Conservation (phyloP, 1,140 invertebrate species). For the Brachionus calyciflorus region DNA sequence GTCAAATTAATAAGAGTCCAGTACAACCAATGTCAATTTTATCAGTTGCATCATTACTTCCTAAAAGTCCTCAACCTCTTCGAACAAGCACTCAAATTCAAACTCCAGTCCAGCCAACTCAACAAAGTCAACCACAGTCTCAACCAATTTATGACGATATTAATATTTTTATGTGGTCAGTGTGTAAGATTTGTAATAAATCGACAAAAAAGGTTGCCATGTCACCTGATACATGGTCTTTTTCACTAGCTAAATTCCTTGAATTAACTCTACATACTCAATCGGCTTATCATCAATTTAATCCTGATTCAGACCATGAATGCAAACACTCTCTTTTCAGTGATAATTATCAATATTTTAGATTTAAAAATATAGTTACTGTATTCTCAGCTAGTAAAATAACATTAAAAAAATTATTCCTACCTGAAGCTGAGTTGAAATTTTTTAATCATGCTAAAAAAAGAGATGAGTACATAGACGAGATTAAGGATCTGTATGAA, state of each 20-base stretch:
- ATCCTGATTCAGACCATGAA: slow-evolving; percentile 62
- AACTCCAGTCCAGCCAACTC: too few relatives aligned
- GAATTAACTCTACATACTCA: slow-evolving; percentile 77
- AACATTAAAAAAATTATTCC: not conserved
- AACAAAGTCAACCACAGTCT: not conserved
- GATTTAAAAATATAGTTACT: slow-evolving; percentile 46
- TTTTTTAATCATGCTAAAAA: not conserved
- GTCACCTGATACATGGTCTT: slow-evolving; percentile 74
- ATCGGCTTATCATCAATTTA: slow-evolving; percentile 65
- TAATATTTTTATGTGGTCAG: slow-evolving; percentile 48
- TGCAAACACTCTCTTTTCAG: slow-evolving; percentile 85
- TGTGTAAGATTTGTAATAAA: slow-evolving; percentile 37
- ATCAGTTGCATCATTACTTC: slow-evolving; percentile 17
- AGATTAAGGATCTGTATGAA: slow-evolving; percentile 1
- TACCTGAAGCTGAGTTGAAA: not conserved
- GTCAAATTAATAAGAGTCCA: not conserved
- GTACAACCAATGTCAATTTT: slow-evolving; percentile 10
- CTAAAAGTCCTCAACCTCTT: not conserved
- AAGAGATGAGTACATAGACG: slow-evolving; percentile 10
- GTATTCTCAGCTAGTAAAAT: slow-evolving; percentile 30
- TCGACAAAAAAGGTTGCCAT: slow-evolving; percentile 65
- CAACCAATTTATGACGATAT: slow-evolving; percentile 46
- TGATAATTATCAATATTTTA: slow-evolving; percentile 85
- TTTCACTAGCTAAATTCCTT: slow-evolving; percentile 85
- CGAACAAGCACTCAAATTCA: not conserved